Evolutionary conservation across 2,888 invertebrate species (phyloP), one percentile per base, ranked within the genome.

Genomic region (Dendrolimus houi): DNA sequence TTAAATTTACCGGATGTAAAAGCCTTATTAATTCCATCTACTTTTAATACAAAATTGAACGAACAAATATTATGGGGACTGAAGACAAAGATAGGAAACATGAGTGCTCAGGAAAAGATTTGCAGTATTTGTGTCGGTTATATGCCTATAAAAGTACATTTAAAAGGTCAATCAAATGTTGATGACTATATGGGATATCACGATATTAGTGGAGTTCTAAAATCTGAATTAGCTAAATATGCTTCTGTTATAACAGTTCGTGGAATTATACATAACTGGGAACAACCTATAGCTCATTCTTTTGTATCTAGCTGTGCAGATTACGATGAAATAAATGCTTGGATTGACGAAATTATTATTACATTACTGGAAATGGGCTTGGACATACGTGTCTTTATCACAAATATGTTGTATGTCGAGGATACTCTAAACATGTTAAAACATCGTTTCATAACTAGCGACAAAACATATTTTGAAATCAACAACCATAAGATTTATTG

Each of bases 201-300:
- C 59, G 64, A 66, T 59, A 56, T 66, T 1, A 57, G 64, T 10
- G 68, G 66, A 1, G 56, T 60, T 14, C 64, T 66, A 57, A 62
- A 58, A 54, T 52, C 17, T 59, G 56, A 58, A 57, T 57, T 56
- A 10, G 64, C 62, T 17, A 60, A 60, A 55, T 60, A 61, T 14
- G 59, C 58, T 9, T 58, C 63, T 56, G 62, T 65, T 12, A 55
- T 64, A 1, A 64, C 64, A 61, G 54, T 60, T 13, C 60, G 65
- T 12, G 67, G 68, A 55, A 59, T 68, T n/a, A 55, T 64, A 56
- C 14, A 60, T 29, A 62, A 63, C 12, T 69, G 67, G 68, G 64
- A 61, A 54, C 68, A 68, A 52, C 64, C 66, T 2, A 56, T 68
- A 7, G 61, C 62, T n/a, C 55, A 61, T 57, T 57, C 64, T 8